Evolutionary conservation across 2,888 invertebrate species (phyloP).

Genomic region (Leuctra nigra): DNA sequence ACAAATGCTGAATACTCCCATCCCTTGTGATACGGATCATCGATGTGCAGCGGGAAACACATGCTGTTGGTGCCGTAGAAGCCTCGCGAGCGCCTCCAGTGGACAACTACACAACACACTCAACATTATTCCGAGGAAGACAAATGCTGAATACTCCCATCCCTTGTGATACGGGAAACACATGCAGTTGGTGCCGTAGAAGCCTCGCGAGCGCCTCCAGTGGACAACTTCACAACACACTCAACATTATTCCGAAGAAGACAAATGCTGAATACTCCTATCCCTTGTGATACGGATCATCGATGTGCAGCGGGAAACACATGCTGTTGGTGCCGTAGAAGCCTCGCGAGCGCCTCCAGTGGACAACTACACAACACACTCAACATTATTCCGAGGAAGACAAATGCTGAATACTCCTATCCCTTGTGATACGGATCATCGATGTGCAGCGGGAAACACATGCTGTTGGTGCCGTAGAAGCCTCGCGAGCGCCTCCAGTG

Average conservation of each 20-base stretch:
- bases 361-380: too few species aligned
- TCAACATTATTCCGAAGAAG: too few species aligned
- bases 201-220: constrained; percentile 52
- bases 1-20: constrained; percentile 68
- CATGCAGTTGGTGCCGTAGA: constrained; percentile 60
- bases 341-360: constrained; percentile 51
- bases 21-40: constrained; percentile 63
- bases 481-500: constrained; percentile 52
- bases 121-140: too few species aligned
- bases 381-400: too few species aligned
- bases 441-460: constrained; percentile 67
- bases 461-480: constrained; percentile 59
- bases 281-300: constrained; percentile 63
- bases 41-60: constrained; percentile 65
- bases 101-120: too few species aligned
- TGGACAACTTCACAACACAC: too few species aligned
- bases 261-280: constrained; percentile 68
- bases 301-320: constrained; percentile 65
- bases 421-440: constrained; percentile 66
- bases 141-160: constrained; percentile 65
- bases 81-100: constrained; percentile 51
- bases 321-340: constrained; percentile 62
- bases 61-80: constrained; percentile 62
- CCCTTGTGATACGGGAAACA: constrained; percentile 67
- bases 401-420: constrained; percentile 65